Evolutionary conservation across 1,140 invertebrate species (phyloP).

Genomic region (Drosophila pectinifera): DNA sequence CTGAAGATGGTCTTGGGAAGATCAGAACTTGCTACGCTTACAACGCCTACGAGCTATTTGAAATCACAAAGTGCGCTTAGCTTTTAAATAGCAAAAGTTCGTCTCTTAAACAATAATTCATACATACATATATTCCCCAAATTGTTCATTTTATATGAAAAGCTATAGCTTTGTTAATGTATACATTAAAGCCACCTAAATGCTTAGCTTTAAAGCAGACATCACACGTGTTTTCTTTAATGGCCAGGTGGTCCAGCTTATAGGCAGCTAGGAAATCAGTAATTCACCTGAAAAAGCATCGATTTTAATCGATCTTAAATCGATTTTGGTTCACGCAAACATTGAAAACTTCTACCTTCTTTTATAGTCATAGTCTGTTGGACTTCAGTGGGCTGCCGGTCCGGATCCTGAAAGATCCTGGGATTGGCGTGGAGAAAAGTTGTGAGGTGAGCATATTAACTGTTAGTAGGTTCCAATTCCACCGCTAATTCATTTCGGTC

Average conservation of each 20-base stretch:
- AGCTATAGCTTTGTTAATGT: slow-evolving; percentile 7
- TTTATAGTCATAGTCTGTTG: too few relatives aligned
- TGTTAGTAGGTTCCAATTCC: background rate
- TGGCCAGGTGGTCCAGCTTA: background rate
- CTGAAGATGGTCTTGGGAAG: background rate
- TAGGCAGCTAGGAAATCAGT: background rate
- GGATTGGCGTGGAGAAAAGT: too few relatives aligned
- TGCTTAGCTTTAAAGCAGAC: slow-evolving; percentile 11
- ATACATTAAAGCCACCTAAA: slow-evolving; percentile 10
- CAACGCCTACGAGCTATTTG: background rate
- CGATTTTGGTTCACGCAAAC: too few relatives aligned
- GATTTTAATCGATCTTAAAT: background rate
- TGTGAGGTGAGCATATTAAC: too few relatives aligned
- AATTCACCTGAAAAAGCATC: background rate
- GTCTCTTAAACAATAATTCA: background rate
- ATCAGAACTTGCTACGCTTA: slow-evolving; percentile 4
- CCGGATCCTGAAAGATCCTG: too few relatives aligned
- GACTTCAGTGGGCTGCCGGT: too few relatives aligned
- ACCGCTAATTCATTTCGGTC: background rate
- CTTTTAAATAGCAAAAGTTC: background rate
- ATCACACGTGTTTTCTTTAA: background rate
- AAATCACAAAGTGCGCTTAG: slow-evolving; percentile 13
- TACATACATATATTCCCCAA: background rate
- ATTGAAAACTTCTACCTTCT: too few relatives aligned
- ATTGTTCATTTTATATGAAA: slow-evolving; percentile 1